phyloP scores from a whole-genome alignment of 92 coral and sea anemone species.

The Virgularia gustaviana region DNA sequence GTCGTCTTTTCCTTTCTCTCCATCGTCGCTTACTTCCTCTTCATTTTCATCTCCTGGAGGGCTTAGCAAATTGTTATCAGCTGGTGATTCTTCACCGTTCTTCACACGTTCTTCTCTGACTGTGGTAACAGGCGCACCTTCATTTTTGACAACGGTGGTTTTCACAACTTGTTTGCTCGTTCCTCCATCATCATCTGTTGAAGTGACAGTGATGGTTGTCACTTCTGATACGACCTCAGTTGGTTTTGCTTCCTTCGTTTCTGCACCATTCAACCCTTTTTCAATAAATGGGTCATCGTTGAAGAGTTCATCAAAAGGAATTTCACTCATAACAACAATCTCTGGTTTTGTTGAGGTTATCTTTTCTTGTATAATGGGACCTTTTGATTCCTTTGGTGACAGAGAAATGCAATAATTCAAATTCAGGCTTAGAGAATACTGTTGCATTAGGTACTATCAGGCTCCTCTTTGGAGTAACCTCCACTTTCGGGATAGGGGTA shows the following conservation, averaged over 20 bases:
- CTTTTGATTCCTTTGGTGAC: not conserved
- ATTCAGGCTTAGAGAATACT: too few species aligned
- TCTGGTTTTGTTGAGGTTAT: conserved; percentile 23
- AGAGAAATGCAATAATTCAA: too few species aligned
- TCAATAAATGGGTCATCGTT: conserved; percentile 44
- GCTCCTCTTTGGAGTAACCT: too few species aligned
- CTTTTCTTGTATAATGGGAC: not conserved
- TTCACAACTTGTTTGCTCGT: conserved; percentile 31
- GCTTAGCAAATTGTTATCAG: conserved; percentile 24
- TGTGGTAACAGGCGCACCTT: conserved; percentile 24
- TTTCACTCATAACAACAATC: conserved; percentile 28
- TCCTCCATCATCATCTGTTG: too few species aligned
- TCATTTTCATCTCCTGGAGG: conserved; percentile 51
- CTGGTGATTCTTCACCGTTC: conserved; percentile 32
- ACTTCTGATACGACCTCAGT: not conserved
- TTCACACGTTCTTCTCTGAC: conserved; percentile 22
- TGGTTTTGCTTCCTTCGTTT: conserved; percentile 55
- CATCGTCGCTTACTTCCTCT: conserved; percentile 41
- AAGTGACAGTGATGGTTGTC: not conserved
- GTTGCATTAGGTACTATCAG: too few species aligned
- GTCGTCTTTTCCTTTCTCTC: conserved; percentile 50
- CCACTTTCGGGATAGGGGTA: too few species aligned
- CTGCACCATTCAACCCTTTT: conserved; percentile 70
- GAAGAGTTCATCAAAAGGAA: conserved; percentile 12
- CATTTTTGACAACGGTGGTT: conserved; percentile 34